Evolutionary conservation across 2,888 invertebrate genomes (phyloP), one percentile per base, ranked within the genome.

Genomic region (Pristionchus entomophagus): DNA sequence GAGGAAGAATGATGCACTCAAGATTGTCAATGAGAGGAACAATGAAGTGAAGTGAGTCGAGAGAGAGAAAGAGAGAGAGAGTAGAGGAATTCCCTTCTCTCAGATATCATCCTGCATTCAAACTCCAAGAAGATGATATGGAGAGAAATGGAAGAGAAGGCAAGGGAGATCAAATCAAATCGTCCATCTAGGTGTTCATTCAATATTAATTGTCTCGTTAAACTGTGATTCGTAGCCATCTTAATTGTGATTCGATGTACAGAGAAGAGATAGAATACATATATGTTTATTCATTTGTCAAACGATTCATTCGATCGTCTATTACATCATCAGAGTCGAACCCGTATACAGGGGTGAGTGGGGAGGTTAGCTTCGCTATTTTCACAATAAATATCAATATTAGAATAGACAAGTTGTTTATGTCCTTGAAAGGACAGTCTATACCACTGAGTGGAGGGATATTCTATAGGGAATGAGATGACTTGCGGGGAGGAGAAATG

Each of bases 1-100:
- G 0, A 94, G 95, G 87, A 96, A 96, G 0, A 97, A 98, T 95
- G 96, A 96, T 0, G 95, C 95, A 56, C 94, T 97, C 86, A 94
- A 95, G 59, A 94, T 94, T 88, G 94, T 94, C 26, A 95, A 95
- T 87, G 73, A 80, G 51, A 45, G 49, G n/a, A 80, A 29, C 3
- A 32, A 80, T 80, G 22, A 80, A 80, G 78, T 51, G 78, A 80
- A 35, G 78, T 80, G 45, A 51, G 84, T 17, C 3, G 14, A 38
- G 29, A 49, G 10, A 62, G 0, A 26, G 32, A 56, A 56, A 35
- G 14, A 45, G 78, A 78, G 49, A 35, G 8, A 35, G n/a, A 26
- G 19, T 29, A 19, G 35, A 78, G 14, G 12, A 45, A 85, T 19
- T 51, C 14, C 0, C 8, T 12, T 45, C 3, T 65, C 88, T 56